Evolutionary conservation across 2,888 invertebrate genomes (phyloP).

Genomic region (Ptilodon capucinus): DNA sequence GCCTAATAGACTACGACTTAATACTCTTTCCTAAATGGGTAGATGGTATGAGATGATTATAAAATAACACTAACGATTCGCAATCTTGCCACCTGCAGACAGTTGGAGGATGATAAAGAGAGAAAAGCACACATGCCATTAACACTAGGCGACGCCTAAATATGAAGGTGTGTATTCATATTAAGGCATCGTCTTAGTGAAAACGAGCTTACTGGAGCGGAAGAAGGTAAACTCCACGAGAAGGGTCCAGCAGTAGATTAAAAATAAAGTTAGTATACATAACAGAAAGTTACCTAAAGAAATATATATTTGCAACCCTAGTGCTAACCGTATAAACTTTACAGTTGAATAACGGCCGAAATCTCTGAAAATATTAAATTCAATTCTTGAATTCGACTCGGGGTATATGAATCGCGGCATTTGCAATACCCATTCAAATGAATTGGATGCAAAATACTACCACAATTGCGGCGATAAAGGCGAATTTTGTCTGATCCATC

Average conservation of each 20-base stretch:
- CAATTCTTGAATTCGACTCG: slow-evolving; percentile 27
- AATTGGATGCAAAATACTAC: slow-evolving; percentile 43
- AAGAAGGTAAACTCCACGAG: no score
- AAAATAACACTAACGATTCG: no score
- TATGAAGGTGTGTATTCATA: no score
- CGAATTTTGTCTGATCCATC: slow-evolving; percentile 52
- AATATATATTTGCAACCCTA: not conserved
- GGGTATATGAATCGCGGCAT: slow-evolving; percentile 32
- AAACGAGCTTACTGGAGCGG: no score
- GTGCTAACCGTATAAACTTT: not conserved
- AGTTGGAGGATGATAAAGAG: no score
- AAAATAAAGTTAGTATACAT: no score
- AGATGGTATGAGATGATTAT: not conserved
- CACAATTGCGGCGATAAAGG: slow-evolving; percentile 45
- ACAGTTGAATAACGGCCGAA: slow-evolving; percentile 7
- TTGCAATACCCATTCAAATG: slow-evolving; percentile 42
- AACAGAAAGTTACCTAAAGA: no score
- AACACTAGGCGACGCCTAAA: no score
- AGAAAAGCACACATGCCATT: no score
- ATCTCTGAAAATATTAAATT: slow-evolving; percentile 28
- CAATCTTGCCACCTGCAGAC: no score
- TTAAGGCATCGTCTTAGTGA: no score
- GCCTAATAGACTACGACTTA: not conserved
- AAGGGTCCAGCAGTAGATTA: no score
- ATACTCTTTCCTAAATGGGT: not conserved